phyloP scores from a whole-genome alignment of 2,113 vertebrate species.

The Hippopotamus amphibius region DNA sequence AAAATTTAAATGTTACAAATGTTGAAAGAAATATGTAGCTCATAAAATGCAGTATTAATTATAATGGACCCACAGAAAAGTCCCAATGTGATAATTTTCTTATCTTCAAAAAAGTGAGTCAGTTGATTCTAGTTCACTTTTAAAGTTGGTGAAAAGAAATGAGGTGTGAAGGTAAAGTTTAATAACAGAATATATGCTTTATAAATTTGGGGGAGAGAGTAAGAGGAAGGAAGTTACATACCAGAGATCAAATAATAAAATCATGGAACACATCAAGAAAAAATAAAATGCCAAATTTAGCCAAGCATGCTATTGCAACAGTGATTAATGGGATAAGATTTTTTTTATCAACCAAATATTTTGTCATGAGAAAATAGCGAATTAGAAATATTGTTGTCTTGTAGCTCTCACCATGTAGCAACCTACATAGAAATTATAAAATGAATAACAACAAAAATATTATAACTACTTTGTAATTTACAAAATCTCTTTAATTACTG shows the following conservation, averaged over 20 bases:
- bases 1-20: conserved; percentile 17
- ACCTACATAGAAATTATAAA: not conserved
- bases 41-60: not conserved
- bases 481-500: conserved; percentile 40
- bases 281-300: conserved; percentile 4
- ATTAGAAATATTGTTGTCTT: not conserved
- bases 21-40: not conserved
- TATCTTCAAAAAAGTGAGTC: not conserved
- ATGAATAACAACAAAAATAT: conserved; percentile 1
- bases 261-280: not conserved
- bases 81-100: not conserved
- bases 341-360: conserved; percentile 9
- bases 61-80: not conserved
- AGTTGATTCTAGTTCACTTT: not conserved
- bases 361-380: conserved; percentile 15
- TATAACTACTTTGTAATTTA: not conserved
- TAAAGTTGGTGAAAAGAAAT: conserved; percentile 31
- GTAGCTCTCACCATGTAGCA: not conserved
- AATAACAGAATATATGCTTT: not conserved
- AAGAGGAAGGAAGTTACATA: not conserved
- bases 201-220: not conserved
- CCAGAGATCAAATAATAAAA: not conserved
- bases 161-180: not conserved
- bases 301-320: not conserved
- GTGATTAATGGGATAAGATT: not conserved